Base-by-base conservation (phyloP, 2,113 vertebrate species). In the Atrichornis clamosus region DNA sequence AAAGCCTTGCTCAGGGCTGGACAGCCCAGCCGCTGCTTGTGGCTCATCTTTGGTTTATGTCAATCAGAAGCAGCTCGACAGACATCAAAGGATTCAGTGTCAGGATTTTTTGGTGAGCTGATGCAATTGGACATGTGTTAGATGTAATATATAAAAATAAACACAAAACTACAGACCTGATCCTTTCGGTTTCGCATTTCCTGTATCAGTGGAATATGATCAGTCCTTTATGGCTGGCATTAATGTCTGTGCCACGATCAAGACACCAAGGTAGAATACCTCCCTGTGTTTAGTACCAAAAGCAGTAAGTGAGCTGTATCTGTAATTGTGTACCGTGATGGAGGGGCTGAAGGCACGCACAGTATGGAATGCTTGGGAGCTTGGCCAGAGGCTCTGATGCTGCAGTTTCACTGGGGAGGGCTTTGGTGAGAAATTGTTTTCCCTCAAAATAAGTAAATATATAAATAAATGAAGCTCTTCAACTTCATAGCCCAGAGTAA, bases 391-490 rank as follows among this genome's bases (percentile, higher is more conserved):
- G 56, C 79, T 70, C 69, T 59, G 55, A 26, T 11, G 27, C 47
- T 87, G 60, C 35, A 58, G 20, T 52, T 90, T 68, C 47, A 30
- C 55, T 7, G 16, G 35, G 21, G 24, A 92, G 55, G 17, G 8
- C 39, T 84, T 67, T 67, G 27, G 33, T 72, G 76, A 75, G 79
- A 72, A 89, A 46, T 56, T 3, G 1, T 81, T 88, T 75, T 56
- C 64, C 56, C 60, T 90, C 65, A 86, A 78, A 95, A 90, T 18
- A 83, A 82, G 58, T 50, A 93, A 96, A 91, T 93, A 93, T 70
- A 90, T 81, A 90, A 96, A 81, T 90, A 95, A 96, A 90, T 84
- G 6, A 87, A 92, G 68, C 42, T 80, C 55, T 88, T 73, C 60
- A 19, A 68, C 47, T 81, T 91, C 44, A 13, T 72, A 81, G 90